Percentiles rank a stretch among this genome's conserved stretches.
Conservation (phyloP, 2,113 vertebrate genomes). For the Neolamprologus variostigma region DNA sequence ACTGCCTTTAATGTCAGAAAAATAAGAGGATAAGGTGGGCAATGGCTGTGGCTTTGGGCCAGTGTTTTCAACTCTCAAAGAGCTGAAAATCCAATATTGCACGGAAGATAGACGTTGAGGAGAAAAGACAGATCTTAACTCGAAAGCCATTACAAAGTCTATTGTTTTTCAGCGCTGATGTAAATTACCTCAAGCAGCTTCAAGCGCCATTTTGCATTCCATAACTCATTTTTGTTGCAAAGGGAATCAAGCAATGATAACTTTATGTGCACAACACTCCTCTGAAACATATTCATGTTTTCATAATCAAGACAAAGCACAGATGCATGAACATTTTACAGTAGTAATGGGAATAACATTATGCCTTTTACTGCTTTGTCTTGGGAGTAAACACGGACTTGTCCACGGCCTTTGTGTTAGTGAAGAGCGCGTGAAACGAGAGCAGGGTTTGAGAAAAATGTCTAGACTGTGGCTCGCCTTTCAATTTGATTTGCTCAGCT, state of each 20-base stretch:
- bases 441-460: not conserved
- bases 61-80: not conserved
- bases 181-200: constrained; percentile 36
- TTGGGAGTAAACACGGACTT: not conserved
- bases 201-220: constrained; percentile 18
- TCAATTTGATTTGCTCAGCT: not conserved
- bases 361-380: not conserved
- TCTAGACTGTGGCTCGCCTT: not conserved
- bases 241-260: constrained; percentile 12
- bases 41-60: not conserved
- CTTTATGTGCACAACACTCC: not conserved
- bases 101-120: constrained; percentile 7
- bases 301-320: not conserved
- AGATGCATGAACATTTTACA: not conserved
- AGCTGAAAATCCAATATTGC: constrained; percentile 35
- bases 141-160: constrained; percentile 38
- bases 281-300: not conserved
- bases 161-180: constrained; percentile 39
- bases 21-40: not conserved
- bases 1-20: constrained; percentile 34
- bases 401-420: not conserved
- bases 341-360: not conserved
- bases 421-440: not conserved
- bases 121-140: constrained; percentile 38
- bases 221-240: constrained; percentile 36